Conservation (phyloP, 1,140 invertebrate genomes). For the Hormaphis cornu region DNA sequence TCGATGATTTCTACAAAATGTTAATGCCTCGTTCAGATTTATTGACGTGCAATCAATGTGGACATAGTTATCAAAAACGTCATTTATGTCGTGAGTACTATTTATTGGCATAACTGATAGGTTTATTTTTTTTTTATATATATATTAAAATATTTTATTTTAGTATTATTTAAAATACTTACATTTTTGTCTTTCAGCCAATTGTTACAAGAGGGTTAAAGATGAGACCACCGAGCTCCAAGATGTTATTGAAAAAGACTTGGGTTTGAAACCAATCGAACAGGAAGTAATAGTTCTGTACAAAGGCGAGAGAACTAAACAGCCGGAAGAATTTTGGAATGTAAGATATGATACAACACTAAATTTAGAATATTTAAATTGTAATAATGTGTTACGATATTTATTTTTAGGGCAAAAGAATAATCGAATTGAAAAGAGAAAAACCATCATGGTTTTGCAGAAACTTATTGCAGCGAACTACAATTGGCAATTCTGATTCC, state of each 20-base stretch:
- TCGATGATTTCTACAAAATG: constrained; percentile 54
- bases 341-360: constrained; percentile 38
- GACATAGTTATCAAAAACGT: constrained; percentile 64
- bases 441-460: constrained; percentile 69
- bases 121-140: no score
- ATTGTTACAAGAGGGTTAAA: constrained; percentile 72
- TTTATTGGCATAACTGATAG: neutral
- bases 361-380: constrained; percentile 1
- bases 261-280: constrained; percentile 59
- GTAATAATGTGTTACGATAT: constrained; percentile 42
- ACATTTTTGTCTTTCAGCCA: constrained; percentile 45
- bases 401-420: constrained; percentile 47
- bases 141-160: neutral
- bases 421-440: constrained; percentile 64
- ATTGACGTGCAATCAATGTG: constrained; percentile 64
- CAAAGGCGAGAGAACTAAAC: constrained; percentile 58
- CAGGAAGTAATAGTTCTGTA: constrained; percentile 76
- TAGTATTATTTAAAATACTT: constrained; percentile 10
- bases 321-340: constrained; percentile 40
- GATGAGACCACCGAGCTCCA: constrained; percentile 69
- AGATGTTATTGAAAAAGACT: constrained; percentile 60
- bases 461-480: constrained; percentile 68
- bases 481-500: constrained; percentile 52
- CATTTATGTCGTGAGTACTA: constrained; percentile 65
- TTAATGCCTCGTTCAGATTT: constrained; percentile 62